Conservation (phyloP, 2,113 vertebrate genomes). For the Sinocyclocheilus anshuiensis region DNA sequence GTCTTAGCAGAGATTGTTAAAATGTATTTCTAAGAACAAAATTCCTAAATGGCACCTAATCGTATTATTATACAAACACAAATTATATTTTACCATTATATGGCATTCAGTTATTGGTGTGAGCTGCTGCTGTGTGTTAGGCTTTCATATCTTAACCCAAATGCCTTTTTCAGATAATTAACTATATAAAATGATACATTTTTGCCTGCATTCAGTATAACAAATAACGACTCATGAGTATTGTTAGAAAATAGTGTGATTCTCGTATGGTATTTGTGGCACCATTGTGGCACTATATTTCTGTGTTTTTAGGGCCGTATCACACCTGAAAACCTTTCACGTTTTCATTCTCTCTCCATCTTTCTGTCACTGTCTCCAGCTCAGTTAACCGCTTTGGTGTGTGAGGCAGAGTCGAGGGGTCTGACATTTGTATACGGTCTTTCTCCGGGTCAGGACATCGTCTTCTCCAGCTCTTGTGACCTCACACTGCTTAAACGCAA, state of each 20-base stretch:
- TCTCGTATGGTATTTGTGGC: background rate
- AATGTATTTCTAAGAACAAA: background rate
- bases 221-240: background rate
- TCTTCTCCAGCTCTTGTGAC: constrained; percentile 84
- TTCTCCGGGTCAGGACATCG: constrained; percentile 86
- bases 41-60: background rate
- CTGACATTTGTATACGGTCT: constrained; percentile 83
- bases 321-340: background rate
- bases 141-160: too few species aligned
- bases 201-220: background rate
- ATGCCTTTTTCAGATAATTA: background rate
- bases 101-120: background rate
- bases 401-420: constrained; percentile 72
- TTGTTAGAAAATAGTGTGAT: background rate
- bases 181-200: background rate
- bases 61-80: background rate
- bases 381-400: constrained; percentile 75
- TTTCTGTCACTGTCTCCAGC: constrained; percentile 62
- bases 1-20: background rate
- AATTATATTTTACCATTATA: background rate
- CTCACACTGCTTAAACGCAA: constrained; percentile 84
- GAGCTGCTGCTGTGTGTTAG: background rate
- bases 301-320: background rate
- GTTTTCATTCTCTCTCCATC: background rate
- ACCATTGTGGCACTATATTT: background rate